Evolutionary conservation across 2,113 vertebrate genomes (phyloP).

Genomic region (Campylorhamphus procurvoides): DNA sequence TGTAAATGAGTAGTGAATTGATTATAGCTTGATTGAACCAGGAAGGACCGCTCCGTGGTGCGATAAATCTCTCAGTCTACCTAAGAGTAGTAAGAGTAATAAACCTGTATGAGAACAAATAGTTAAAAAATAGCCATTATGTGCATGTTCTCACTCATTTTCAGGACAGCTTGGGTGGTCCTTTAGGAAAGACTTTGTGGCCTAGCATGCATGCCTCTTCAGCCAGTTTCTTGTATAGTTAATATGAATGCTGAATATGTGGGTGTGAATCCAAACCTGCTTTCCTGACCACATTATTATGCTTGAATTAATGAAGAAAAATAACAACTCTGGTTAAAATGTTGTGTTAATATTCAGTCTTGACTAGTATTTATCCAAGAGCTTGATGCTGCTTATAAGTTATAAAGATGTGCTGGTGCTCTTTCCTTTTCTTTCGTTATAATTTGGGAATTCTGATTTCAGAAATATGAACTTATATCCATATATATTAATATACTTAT

Average conservation of each 20-base stretch:
- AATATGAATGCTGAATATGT: conserved; percentile 47
- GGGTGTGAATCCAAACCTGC: conserved; percentile 66
- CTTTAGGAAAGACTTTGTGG: conserved; percentile 51
- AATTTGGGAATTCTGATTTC: not conserved
- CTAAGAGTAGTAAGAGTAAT: not conserved
- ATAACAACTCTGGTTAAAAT: conserved; percentile 52
- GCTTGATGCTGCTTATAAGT: not conserved
- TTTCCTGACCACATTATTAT: conserved; percentile 77
- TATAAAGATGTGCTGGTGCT: not conserved
- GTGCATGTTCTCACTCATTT: not conserved
- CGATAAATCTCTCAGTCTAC: not conserved
- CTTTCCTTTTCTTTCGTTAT: not conserved
- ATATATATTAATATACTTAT: not conserved
- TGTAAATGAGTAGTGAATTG: not conserved
- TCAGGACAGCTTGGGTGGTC: conserved; percentile 55
- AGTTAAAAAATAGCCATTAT: not conserved
- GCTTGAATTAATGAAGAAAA: conserved; percentile 67
- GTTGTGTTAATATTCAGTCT: not conserved
- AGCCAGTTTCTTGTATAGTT: conserved; percentile 35
- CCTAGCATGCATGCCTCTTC: conserved; percentile 29
- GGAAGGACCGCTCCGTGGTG: not conserved
- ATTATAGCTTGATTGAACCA: not conserved
- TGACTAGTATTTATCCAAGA: conserved; percentile 27
- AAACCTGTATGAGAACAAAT: not conserved
- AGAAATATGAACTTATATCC: not conserved